These are phyloP conservation scores for Gallinago nigripennis DNA, from an alignment of 2,797 vertebrate genomes.

Conservation along the genomic window DNA sequence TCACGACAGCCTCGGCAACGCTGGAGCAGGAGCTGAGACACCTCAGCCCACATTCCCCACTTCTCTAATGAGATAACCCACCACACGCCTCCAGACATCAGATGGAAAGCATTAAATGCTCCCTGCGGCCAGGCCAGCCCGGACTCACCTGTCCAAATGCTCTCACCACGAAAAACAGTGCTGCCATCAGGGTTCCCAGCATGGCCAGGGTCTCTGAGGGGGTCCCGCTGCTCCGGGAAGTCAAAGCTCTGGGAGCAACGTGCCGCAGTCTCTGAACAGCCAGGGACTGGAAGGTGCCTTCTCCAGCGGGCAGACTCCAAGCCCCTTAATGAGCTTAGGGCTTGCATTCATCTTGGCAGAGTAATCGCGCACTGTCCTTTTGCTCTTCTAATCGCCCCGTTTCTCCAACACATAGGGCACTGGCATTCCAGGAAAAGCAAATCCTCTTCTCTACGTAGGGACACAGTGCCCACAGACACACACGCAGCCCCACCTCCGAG, in stretches of 20 bases:
- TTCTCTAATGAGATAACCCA: neutral
- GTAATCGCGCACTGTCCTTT: neutral
- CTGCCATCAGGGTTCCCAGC: slow-evolving; percentile 88
- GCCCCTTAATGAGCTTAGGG: slow-evolving; percentile 54
- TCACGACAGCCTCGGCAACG: rapidly evolving
- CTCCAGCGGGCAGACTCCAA: neutral
- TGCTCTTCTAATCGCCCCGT: neutral
- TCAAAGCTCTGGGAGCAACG: neutral
- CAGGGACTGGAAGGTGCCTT: neutral
- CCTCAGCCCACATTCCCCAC: neutral
- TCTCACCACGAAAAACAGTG: slow-evolving; percentile 83
- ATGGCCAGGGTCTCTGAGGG: slow-evolving; percentile 53
- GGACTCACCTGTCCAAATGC: slow-evolving; percentile 82
- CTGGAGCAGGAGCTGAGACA: too few species aligned
- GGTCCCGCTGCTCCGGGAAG: neutral
- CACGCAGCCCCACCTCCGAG: rapidly evolving
- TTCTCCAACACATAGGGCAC: rapidly evolving
- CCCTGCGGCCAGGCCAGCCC: neutral
- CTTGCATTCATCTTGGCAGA: neutral
- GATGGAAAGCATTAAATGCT: rapidly evolving
- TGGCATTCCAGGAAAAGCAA: slow-evolving; percentile 2
- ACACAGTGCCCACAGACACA: rapidly evolving
- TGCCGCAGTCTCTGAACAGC: rapidly evolving
- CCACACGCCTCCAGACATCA: rapidly evolving
- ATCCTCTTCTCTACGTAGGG: rapidly evolving